Base-by-base conservation (phyloP, 2,797 vertebrate species). In the Tadarida brasiliensis region DNA sequence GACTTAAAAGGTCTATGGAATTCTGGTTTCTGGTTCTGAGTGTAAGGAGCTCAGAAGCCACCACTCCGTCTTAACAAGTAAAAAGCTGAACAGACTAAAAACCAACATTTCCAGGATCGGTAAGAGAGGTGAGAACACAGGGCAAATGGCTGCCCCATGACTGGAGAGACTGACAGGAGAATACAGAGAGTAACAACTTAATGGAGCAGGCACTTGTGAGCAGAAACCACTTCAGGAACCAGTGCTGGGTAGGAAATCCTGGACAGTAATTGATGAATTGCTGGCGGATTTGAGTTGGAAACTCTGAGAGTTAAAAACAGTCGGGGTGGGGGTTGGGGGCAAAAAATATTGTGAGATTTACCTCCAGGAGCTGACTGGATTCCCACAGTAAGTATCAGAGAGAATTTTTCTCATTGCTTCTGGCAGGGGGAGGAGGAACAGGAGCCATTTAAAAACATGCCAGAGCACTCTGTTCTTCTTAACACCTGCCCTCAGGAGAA, bases 271-370 rank as follows among this genome's bases (percentile, higher is more conserved):
- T 7, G 61, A 76, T 12, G 16, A 61, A 28, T 16, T 84, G 28
- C 35, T 16, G 16, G 65, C 10, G 44, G 65, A 39, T 91, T 35
- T 39, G 9, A 20, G 44, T 9, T 49, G 57, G 24, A 26, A 65
- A 54, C 47, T 84, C 14, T 44, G 17, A 57, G 26, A 54, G 17
- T 39, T 63, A n/a, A 74, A 91, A 65, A 74, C 26, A 16, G n/a
- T 28, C 39, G 0, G 2, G 39, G 63, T 1, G 0, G 39, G 51
- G 7, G 7, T 1, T 28, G 16, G 54, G 3, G 5, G 2, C 85
- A 65, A 35, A 63, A 30, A 11, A 1, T 65, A 54, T 15, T 22
- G 8, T 70, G 70, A 35, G n/a, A 44, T 33, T 61, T 70, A 61
- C 63, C 33, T 78, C 15, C 15, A 71, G 56, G 44, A 71, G 73